phyloP scores from a whole-genome alignment of 2,888 invertebrate genomes.

The Rhyacophila evoluta region DNA sequence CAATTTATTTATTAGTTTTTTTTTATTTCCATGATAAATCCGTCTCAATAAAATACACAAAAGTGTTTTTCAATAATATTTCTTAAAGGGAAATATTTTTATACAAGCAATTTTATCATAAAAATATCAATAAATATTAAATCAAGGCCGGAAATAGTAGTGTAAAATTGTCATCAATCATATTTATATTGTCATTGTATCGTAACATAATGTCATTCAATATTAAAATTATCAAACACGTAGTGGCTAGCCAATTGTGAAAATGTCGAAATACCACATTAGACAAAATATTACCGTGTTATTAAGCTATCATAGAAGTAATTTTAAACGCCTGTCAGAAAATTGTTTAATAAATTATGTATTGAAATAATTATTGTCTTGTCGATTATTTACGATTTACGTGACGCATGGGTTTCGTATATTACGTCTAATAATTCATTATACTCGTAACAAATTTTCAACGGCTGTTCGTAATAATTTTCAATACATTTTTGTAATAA shows the following conservation, averaged over 20 bases:
- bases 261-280: not conserved
- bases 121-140: too few relatives aligned
- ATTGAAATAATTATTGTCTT: conserved; percentile 6
- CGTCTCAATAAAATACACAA: too few relatives aligned
- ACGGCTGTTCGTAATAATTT: not conserved
- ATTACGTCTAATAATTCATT: not conserved
- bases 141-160: too few relatives aligned
- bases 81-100: too few relatives aligned
- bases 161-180: not conserved
- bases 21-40: too few relatives aligned
- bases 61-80: too few relatives aligned
- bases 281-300: not conserved
- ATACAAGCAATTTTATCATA: too few relatives aligned
- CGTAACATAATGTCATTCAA: not conserved
- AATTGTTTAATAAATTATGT: not conserved
- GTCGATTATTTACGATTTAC: not conserved
- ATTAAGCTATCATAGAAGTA: conserved; percentile 10
- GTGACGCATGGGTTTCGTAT: not conserved
- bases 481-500: conserved; percentile 1
- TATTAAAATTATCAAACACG: not conserved
- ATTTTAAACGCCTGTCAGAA: conserved; percentile 17
- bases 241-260: not conserved
- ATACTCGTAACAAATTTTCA: not conserved
- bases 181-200: not conserved
- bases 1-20: too few relatives aligned